Percentiles rank a stretch among this genome's conserved stretches.
Conservation (phyloP, 2,888 invertebrate genomes). For the Scaptomyza cyrtandrae region DNA sequence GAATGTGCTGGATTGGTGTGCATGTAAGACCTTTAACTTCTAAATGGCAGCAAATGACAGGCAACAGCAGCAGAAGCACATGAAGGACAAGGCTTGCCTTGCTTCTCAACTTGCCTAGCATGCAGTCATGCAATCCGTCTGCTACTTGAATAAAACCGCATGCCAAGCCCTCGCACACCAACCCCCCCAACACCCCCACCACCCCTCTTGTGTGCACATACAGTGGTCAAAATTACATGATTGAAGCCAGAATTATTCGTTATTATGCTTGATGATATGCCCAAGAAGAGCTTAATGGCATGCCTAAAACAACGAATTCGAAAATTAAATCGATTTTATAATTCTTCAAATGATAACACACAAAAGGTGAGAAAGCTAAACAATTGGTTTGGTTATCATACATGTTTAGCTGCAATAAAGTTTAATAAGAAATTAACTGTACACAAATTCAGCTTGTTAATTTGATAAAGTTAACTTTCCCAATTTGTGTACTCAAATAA, state of each 20-base stretch:
- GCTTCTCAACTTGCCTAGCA: conserved; percentile 58
- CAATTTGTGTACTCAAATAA: no score
- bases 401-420: no score
- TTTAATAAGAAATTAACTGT: no score
- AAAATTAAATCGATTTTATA: neutral
- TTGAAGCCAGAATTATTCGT: conserved; percentile 25
- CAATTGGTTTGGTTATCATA: no score
- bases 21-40: conserved; percentile 64
- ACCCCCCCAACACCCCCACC: no score
- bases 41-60: conserved; percentile 61
- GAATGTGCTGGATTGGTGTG: conserved; percentile 45
- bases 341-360: neutral
- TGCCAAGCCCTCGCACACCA: conserved; percentile 52
- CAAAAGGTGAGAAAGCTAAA: no score
- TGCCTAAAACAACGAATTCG: neutral
- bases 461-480: no score
- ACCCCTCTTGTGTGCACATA: conserved; percentile 1
- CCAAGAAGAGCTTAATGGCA: conserved; percentile 3
- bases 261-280: conserved; percentile 12
- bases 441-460: no score
- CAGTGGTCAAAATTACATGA: conserved; percentile 31
- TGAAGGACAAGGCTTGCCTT: conserved; percentile 62
- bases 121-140: conserved; percentile 78
- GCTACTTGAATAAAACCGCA: conserved; percentile 51
- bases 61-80: conserved; percentile 37